phyloP scores from a whole-genome alignment of 2,888 invertebrate species.

The Actias luna region DNA sequence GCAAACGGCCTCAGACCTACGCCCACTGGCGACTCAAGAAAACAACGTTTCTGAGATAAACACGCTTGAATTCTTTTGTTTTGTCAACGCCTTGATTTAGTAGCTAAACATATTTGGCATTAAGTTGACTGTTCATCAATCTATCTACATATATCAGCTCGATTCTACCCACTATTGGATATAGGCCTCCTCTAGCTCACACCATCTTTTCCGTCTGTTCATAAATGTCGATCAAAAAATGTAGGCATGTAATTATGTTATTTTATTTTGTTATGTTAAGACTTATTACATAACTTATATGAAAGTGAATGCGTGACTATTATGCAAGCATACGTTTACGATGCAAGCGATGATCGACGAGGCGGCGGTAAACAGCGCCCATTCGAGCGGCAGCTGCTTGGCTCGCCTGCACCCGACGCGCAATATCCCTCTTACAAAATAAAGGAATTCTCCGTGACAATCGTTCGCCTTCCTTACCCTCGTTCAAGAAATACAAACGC shows the following conservation, averaged over 20 bases:
- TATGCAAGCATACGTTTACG: slow-evolving; percentile 62
- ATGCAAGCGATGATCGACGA: slow-evolving; percentile 35
- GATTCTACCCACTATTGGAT: no score
- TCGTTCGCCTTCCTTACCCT: slow-evolving; percentile 76
- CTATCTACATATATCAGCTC: no score
- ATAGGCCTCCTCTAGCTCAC: no score
- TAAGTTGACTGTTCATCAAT: slow-evolving; percentile 34
- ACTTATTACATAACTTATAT: neutral
- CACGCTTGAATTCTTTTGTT: slow-evolving; percentile 44
- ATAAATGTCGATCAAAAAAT: slow-evolving; percentile 26
- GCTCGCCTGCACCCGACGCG: slow-evolving; percentile 74
- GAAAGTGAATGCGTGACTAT: slow-evolving; percentile 48
- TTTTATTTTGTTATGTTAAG: neutral
- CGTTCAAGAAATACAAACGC: slow-evolving; percentile 79
- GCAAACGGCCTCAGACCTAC: slow-evolving; percentile 37
- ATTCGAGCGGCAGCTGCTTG: slow-evolving; percentile 61
- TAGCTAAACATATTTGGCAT: slow-evolving; percentile 40
- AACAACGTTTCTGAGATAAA: slow-evolving; percentile 56
- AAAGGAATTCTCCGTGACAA: slow-evolving; percentile 78
- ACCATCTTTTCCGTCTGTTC: no score
- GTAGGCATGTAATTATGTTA: neutral
- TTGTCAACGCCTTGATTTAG: slow-evolving; percentile 43
- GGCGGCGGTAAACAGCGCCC: slow-evolving; percentile 67
- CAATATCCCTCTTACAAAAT: slow-evolving; percentile 80
- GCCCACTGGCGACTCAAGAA: slow-evolving; percentile 42